These are phyloP conservation scores for Fundulus diaphanus DNA, from an alignment of 2,797 vertebrate genomes.

Conservation along the genomic window DNA sequence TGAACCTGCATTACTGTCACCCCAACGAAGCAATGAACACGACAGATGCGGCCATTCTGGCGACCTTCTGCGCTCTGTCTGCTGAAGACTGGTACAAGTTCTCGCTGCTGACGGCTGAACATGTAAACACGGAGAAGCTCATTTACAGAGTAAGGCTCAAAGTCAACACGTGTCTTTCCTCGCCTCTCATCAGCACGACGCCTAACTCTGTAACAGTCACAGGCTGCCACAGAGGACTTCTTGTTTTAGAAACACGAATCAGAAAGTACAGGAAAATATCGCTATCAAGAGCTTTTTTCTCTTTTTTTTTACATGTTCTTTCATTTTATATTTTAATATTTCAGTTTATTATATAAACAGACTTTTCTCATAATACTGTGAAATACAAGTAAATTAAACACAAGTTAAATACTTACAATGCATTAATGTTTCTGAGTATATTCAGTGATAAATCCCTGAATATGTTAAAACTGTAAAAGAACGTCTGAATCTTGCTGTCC, in stretches of 20 bases:
- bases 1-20: constrained; percentile 69
- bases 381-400: not conserved
- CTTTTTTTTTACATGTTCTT: not conserved
- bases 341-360: not conserved
- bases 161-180: not conserved
- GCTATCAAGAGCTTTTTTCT: constrained; percentile 5
- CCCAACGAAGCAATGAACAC: constrained; percentile 24
- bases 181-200: constrained; percentile 1
- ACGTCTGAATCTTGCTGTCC: constrained; percentile 6
- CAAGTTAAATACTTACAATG: not conserved
- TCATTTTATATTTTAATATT: not conserved
- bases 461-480: not conserved
- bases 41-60: constrained; percentile 43
- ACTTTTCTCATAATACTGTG: not conserved
- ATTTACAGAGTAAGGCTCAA: constrained; percentile 85
- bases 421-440: no score
- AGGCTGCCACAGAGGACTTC: not conserved
- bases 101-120: constrained; percentile 80
- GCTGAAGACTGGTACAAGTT: constrained; percentile 79
- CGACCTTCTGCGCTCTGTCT: constrained; percentile 83
- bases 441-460: not conserved
- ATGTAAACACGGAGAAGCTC: constrained; percentile 84
- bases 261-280: constrained; percentile 16
- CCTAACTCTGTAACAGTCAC: constrained; percentile 2
- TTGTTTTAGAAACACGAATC: constrained; percentile 19